These are phyloP conservation scores for Semnornis frantzii DNA, from an alignment of 2,113 vertebrate genomes.

Conservation along the genomic window DNA sequence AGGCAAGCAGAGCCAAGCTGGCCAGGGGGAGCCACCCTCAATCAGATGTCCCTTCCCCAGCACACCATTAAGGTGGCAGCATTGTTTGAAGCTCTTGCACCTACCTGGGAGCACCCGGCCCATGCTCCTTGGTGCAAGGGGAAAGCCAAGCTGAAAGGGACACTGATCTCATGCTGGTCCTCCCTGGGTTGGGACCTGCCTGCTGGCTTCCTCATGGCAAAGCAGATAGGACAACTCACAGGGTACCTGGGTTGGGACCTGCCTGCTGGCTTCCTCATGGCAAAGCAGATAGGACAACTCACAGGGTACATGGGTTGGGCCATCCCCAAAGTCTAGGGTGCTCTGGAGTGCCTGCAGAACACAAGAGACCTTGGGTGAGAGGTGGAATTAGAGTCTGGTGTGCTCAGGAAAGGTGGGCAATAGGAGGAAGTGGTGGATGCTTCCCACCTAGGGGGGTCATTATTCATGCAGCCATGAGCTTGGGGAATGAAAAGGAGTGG, in stretches of 20 bases:
- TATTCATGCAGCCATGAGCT: not conserved
- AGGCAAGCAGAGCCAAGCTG: not conserved
- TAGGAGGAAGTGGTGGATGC: not conserved
- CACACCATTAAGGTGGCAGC: not conserved
- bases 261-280: not conserved
- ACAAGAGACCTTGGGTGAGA: not conserved
- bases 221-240: not conserved
- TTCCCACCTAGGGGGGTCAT: not conserved
- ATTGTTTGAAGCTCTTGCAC: not conserved
- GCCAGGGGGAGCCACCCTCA: no score
- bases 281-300: not conserved
- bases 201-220: not conserved
- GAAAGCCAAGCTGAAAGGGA: not conserved
- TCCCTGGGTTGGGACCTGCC: not conserved
- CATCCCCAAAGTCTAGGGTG: not conserved
- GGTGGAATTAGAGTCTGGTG: not conserved
- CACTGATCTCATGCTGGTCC: not conserved
- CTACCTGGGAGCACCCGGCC: fast-evolving
- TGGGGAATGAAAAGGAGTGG: not conserved
- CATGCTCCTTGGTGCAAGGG: not conserved
- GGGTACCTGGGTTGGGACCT: no score
- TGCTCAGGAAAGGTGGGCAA: not conserved
- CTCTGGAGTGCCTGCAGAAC: not conserved
- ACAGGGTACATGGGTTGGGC: not conserved
- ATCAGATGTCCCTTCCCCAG: not conserved